These are phyloP conservation scores for Selene dorsalis DNA, from an alignment of 2,797 vertebrate genomes.

Conservation along the genomic window DNA sequence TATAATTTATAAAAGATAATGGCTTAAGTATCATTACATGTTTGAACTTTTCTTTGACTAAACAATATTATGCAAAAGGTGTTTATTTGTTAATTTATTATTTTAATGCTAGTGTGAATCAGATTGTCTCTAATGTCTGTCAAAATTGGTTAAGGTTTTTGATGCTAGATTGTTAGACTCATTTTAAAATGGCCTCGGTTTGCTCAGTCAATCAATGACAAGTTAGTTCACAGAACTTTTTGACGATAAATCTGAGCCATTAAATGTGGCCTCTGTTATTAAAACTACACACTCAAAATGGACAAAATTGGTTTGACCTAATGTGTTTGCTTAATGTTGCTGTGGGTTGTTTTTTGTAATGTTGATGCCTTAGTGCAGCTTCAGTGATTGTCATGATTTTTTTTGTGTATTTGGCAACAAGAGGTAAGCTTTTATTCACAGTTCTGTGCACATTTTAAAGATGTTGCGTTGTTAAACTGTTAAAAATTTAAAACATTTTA, in stretches of 20 bases:
- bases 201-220: not conserved
- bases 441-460: not conserved
- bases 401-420: not conserved
- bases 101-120: not conserved
- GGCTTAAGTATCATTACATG: not conserved
- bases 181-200: not conserved
- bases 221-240: not conserved
- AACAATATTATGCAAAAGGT: not conserved
- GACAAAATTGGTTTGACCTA: not conserved
- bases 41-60: not conserved
- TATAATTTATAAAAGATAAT: not conserved
- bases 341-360: slow-evolving; percentile 25
- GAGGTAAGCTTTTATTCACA: not conserved
- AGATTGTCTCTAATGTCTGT: not conserved
- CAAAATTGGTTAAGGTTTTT: not conserved
- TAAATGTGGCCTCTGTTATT: not conserved
- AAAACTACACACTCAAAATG: not conserved
- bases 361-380: not conserved
- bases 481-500: not conserved
- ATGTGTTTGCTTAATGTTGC: slow-evolving; percentile 19
- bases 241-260: not conserved
- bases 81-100: not conserved
- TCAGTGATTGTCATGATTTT: not conserved
- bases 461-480: not conserved
- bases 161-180: not conserved